Evolutionary conservation across 92 coral and sea anemone genomes (phyloP).

Genomic region (Phenganax subtilis): DNA sequence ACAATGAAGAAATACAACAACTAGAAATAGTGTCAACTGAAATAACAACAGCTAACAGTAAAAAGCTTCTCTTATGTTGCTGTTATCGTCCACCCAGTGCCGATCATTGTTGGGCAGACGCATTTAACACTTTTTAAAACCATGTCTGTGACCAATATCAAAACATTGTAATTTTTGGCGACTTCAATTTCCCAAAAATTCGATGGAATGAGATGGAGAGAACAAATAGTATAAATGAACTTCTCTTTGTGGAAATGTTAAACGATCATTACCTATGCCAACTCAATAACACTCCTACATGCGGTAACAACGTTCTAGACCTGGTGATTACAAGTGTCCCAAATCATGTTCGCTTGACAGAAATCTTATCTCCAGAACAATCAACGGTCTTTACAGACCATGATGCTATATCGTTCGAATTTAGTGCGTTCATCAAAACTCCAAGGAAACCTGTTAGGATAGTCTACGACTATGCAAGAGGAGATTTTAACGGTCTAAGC

Average conservation of each 20-base stretch:
- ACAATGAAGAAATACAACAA: background rate
- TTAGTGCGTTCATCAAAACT: slow-evolving; percentile 1
- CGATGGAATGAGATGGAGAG: background rate
- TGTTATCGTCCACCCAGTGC: slow-evolving; percentile 13
- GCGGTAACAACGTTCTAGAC: slow-evolving; percentile 3
- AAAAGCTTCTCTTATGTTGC: background rate
- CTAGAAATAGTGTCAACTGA: slow-evolving; percentile 11
- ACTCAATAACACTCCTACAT: background rate
- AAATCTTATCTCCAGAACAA: background rate
- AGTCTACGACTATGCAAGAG: slow-evolving; percentile 2
- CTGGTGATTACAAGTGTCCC: slow-evolving; percentile 1
- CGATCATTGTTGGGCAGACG: background rate
- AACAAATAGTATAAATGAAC: background rate
- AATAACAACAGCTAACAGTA: background rate
- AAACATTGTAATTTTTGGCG: background rate
- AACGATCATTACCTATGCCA: background rate
- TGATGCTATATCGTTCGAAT: slow-evolving; percentile 2
- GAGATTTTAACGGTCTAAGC: background rate
- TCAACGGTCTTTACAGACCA: slow-evolving; percentile 21
- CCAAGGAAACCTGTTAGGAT: background rate
- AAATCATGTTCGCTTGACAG: background rate
- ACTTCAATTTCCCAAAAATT: background rate
- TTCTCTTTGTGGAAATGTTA: background rate
- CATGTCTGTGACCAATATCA: background rate
- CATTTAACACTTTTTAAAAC: background rate